phyloP scores from a whole-genome alignment of 2,113 vertebrate genomes.

The Empidonax alnorum region DNA sequence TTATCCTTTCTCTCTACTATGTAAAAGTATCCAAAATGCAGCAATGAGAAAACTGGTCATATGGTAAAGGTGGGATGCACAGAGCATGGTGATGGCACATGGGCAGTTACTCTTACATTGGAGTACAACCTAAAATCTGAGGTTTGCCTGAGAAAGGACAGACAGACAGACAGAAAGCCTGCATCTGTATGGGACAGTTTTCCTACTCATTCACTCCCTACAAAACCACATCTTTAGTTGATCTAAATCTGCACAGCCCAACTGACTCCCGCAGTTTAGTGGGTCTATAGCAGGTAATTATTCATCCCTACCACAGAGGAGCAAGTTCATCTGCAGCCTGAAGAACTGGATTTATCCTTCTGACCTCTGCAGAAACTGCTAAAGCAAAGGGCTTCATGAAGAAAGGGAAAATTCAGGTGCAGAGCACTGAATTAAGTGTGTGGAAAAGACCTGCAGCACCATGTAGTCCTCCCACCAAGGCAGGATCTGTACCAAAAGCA shows the following conservation, averaged over 20 bases:
- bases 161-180: neutral
- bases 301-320: neutral
- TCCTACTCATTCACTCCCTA: neutral
- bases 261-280: neutral
- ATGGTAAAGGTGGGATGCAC: neutral
- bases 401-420: neutral
- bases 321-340: neutral
- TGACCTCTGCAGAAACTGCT: neutral
- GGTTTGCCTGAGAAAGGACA: neutral
- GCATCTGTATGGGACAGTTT: neutral
- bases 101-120: neutral
- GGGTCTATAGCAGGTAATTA: neutral
- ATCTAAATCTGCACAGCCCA: neutral
- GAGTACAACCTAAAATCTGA: neutral
- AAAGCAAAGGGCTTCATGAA: neutral
- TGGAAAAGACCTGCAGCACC: neutral
- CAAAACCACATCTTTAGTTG: neutral
- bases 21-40: neutral
- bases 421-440: neutral
- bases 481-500: neutral
- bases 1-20: neutral
- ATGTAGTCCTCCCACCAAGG: neutral
- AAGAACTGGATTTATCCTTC: neutral
- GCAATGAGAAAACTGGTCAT: neutral
- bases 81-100: neutral